Evolutionary conservation across 2,888 invertebrate genomes (phyloP).

Genomic region (Petrophora chlorosata): DNA sequence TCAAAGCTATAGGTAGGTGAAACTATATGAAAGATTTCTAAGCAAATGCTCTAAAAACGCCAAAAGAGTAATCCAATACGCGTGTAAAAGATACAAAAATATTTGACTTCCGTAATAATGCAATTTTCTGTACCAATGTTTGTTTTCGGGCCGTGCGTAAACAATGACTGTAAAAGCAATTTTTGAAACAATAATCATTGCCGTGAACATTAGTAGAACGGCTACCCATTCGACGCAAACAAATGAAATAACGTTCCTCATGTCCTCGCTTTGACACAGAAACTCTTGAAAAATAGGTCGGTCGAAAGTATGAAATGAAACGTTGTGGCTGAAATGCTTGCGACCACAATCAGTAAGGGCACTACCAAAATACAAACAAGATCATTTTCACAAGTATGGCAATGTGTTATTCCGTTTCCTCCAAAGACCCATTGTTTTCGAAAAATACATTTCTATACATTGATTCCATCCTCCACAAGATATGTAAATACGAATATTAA

Average conservation of each 20-base stretch:
- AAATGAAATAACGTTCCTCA: constrained; percentile 25
- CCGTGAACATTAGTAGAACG: constrained; percentile 16
- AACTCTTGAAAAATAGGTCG: constrained; percentile 27
- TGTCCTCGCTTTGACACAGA: constrained; percentile 25
- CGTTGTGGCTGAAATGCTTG: constrained; percentile 5
- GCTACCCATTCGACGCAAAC: constrained; percentile 12
- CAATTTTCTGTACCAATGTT: background rate
- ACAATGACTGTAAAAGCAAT: constrained; percentile 18
- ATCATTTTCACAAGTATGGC: too few relatives aligned
- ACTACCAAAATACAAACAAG: too few relatives aligned
- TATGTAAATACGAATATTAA: too few relatives aligned
- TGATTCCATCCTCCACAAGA: too few relatives aligned
- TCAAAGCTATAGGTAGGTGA: too few relatives aligned
- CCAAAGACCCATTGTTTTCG: too few relatives aligned
- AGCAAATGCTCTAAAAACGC: too few relatives aligned
- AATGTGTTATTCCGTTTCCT: too few relatives aligned
- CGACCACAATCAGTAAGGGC: constrained; percentile 7
- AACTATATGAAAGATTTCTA: too few relatives aligned
- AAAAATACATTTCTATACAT: too few relatives aligned
- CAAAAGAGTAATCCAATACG: too few relatives aligned
- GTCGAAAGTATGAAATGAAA: constrained; percentile 28
- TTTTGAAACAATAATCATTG: constrained; percentile 11
- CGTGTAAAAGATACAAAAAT: too few relatives aligned
- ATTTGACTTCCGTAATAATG: background rate
- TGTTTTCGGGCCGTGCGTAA: background rate